Percentiles rank a stretch among this genome's conserved stretches.
Conservation (phyloP, 2,888 invertebrate species). For the Drosophila emarginata region DNA sequence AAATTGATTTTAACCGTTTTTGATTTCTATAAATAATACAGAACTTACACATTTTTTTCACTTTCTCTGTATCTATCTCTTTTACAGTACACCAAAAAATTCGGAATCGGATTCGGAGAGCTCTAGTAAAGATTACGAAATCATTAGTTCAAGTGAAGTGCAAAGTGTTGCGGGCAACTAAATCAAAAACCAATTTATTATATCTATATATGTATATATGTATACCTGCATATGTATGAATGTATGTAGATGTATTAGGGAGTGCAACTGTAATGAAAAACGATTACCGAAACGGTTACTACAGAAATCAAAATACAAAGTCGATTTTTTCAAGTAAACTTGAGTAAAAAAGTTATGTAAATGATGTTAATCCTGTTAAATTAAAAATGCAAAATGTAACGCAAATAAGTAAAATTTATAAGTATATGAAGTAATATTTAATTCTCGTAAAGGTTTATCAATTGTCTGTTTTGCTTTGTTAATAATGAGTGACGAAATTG, state of each 20-base stretch:
- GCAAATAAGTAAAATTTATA: too few relatives aligned
- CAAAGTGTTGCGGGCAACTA: conserved; percentile 82
- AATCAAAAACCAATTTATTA: conserved; percentile 28
- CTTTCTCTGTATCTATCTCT: background rate
- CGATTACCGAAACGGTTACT: background rate
- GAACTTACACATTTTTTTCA: background rate
- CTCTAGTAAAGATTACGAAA: conserved; percentile 94
- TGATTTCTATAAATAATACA: background rate
- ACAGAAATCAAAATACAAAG: too few relatives aligned
- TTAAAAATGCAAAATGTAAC: background rate
- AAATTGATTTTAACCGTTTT: background rate
- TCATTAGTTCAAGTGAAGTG: conserved; percentile 89
- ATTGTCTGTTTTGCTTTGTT: background rate
- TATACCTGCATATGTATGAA: background rate
- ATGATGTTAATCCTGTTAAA: background rate
- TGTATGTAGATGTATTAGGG: background rate
- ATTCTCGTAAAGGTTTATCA: background rate
- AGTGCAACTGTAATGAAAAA: background rate
- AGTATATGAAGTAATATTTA: too few relatives aligned
- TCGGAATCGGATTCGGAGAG: conserved; percentile 93
- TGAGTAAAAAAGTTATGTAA: background rate
- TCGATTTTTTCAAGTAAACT: background rate
- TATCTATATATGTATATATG: conserved; percentile 30
- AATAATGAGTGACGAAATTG: background rate
- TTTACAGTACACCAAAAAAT: conserved; percentile 78